phyloP scores from a whole-genome alignment of 2,888 invertebrate species.

The Philereme transversata region DNA sequence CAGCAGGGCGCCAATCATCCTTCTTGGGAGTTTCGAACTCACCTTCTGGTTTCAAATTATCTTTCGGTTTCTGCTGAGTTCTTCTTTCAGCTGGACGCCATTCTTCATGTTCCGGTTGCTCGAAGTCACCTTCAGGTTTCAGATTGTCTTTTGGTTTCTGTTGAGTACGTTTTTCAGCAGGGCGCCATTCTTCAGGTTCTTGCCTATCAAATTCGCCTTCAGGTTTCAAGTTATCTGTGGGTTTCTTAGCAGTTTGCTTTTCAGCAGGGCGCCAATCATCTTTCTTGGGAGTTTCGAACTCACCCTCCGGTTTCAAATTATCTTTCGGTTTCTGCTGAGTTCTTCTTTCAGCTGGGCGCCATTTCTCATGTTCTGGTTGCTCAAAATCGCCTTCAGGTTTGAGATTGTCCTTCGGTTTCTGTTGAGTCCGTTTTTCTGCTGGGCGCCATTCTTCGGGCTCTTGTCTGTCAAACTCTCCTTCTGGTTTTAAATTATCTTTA shows the following conservation, averaged over 20 bases:
- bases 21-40: constrained; percentile 51
- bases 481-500: constrained; percentile 69
- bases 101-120: constrained; percentile 66
- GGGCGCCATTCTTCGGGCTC: constrained; percentile 69
- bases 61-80: constrained; percentile 63
- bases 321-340: constrained; percentile 70
- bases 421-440: constrained; percentile 65
- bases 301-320: constrained; percentile 65
- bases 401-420: constrained; percentile 77
- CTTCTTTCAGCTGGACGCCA: constrained; percentile 68
- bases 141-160: constrained; percentile 57
- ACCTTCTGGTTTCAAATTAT: constrained; percentile 72
- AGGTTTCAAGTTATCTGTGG: constrained; percentile 58
- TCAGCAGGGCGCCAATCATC: constrained; percentile 70
- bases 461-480: constrained; percentile 53
- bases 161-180: constrained; percentile 65
- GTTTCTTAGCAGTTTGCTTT: constrained; percentile 57
- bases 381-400: constrained; percentile 85
- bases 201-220: constrained; percentile 76
- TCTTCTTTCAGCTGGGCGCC: constrained; percentile 71
- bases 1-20: constrained; percentile 74
- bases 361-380: constrained; percentile 60
- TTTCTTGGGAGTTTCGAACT: constrained; percentile 52
- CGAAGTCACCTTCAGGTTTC: constrained; percentile 79
- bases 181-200: constrained; percentile 56